Evolutionary conservation across 2,888 invertebrate genomes (phyloP), one percentile per base, ranked within the genome.

Genomic region (Pecten maximus): DNA sequence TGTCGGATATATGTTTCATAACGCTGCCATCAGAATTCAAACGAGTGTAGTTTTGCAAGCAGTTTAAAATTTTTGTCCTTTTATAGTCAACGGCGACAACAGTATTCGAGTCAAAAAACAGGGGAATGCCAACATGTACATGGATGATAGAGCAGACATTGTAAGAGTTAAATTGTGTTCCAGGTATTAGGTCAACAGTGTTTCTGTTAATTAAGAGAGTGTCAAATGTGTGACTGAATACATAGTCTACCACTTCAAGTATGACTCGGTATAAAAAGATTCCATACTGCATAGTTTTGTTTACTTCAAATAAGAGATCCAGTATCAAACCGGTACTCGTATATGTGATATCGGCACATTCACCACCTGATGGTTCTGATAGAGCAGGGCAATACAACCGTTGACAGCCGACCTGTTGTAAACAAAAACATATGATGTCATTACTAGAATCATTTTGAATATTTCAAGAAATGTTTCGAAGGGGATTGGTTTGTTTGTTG

Each of bases 271-370:
- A 10, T 44, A 44, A 10, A 44, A 44, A 44, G n/a, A n/a, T n/a
- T n/a, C n/a, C n/a, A n/a, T n/a, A n/a, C n/a, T 48, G 2, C 48
- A 48, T 48, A 4, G 12, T 1, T 2, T 60, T 60, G n/a, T 60
- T 60, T 60, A 23, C n/a, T n/a, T 74, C 74, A 74, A 74, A 74
- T 10, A 74, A 74, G 35, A 74, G 74, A 74, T 74, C 74, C 16
- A 74, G 12, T 0, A 35, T 12, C 0, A 74, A 3, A 12, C 74
- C 74, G 74, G 28, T 16, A 0, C 35, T 74, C 3, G 74, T 35
- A 10, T 12, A 0, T 8, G 28, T 12, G 6, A 74, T 35, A 35
- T 35, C 15, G 3, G 35, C 35, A 74, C 74, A 74, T 74, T 74
- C 35, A 12, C 35, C 74, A 10, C 74, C 74, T 12, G 35, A 12